These are phyloP conservation scores for Oryctes rhinoceros DNA, from an alignment of 1,140 invertebrate species.

Conservation along the genomic window DNA sequence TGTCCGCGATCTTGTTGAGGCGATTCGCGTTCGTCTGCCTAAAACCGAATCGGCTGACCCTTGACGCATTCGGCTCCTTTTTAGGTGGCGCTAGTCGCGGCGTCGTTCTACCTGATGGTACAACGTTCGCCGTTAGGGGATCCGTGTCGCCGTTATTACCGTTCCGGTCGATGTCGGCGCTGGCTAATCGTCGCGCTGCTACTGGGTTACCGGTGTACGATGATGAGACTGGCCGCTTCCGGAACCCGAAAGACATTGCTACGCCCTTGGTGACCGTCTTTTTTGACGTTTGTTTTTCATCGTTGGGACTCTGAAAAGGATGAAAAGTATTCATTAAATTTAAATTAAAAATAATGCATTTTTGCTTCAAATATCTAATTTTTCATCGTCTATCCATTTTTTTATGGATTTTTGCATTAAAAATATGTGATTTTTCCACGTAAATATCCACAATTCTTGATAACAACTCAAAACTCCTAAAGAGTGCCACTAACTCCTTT, in stretches of 20 bases:
- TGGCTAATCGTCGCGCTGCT: conserved; percentile 57
- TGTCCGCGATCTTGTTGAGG: conserved; percentile 63
- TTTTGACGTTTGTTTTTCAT: conserved; percentile 45
- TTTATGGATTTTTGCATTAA: too few species aligned
- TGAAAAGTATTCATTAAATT: neutral
- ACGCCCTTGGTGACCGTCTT: conserved; percentile 67
- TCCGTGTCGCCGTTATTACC: conserved; percentile 51
- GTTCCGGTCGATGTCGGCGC: conserved; percentile 50
- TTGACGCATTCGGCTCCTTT: conserved; percentile 62
- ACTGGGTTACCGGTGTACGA: conserved; percentile 53
- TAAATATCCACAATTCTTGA: too few species aligned
- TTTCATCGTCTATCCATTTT: too few species aligned
- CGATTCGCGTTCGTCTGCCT: conserved; percentile 60
- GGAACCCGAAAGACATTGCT: conserved; percentile 76
- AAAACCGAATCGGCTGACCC: conserved; percentile 66
- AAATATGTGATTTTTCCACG: too few species aligned
- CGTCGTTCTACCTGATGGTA: conserved; percentile 63
- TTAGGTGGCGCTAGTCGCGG: conserved; percentile 64
- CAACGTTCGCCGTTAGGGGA: conserved; percentile 47
- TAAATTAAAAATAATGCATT: neutral
- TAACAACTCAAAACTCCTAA: too few species aligned
- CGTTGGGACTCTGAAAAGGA: conserved; percentile 53
- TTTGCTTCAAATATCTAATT: too few species aligned
- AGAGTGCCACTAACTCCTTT: too few species aligned
- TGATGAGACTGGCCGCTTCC: conserved; percentile 66